A percentile compares a stretch with the other conserved stretches of the same genome.
Conservation (phyloP, 1,140 invertebrate species). For the Heterodera schachtii region DNA sequence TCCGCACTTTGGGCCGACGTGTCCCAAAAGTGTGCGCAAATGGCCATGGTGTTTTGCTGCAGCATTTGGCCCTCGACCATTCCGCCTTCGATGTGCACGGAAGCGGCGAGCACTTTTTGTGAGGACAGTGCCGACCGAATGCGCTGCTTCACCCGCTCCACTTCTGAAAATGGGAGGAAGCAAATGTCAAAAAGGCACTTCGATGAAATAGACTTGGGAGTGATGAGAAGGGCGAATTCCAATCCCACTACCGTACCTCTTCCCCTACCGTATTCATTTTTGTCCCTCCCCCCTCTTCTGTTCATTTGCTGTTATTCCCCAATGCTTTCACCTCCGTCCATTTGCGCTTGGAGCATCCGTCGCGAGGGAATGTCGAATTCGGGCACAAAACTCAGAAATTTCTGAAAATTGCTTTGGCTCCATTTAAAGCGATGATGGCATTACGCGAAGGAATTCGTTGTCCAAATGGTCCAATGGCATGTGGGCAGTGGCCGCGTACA, state of each 20-base stretch:
- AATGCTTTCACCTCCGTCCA: conserved; percentile 2
- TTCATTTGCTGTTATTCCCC: background rate
- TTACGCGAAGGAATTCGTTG: conserved; percentile 5
- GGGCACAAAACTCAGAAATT: background rate
- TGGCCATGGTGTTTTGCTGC: background rate
- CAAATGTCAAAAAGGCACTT: background rate
- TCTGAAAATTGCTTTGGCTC: background rate
- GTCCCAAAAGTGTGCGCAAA: conserved; percentile 15
- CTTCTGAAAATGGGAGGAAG: background rate
- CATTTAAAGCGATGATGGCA: background rate
- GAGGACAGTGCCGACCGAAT: background rate
- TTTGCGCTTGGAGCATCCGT: conserved; percentile 2
- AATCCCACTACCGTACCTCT: too few relatives aligned
- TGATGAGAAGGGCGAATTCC: too few relatives aligned
- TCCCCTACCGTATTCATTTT: background rate
- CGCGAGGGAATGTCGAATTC: conserved; percentile 11
- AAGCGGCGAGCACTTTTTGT: background rate
- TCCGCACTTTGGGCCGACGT: background rate
- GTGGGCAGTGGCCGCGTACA: conserved; percentile 11
- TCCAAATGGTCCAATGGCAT: conserved; percentile 10
- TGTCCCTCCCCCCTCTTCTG: background rate
- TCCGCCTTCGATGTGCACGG: conserved; percentile 1
- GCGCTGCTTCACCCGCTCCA: background rate
- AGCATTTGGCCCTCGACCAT: background rate
- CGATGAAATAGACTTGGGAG: background rate